Evolutionary conservation across 2,113 vertebrate genomes (phyloP), one percentile per base, ranked within the genome.

Genomic region (Bubo blakistoni): DNA sequence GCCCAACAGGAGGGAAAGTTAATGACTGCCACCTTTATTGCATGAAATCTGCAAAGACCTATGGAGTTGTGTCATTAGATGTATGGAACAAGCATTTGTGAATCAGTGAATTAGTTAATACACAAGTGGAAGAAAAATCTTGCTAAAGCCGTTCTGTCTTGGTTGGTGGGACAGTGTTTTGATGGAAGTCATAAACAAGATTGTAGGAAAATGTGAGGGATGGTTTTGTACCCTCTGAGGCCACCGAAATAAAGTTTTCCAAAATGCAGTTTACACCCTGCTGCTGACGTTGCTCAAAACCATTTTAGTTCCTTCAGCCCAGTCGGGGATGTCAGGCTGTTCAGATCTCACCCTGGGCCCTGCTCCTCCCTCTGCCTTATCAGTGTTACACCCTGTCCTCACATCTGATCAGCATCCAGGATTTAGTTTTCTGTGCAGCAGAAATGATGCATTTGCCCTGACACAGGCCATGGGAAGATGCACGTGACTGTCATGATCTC

Each of bases 381-480:
- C 63, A 40, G n/a, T 2, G 1, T 77, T 42, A 9, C 1, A 2
- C 19, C 34, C 0, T 10, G 17, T 27, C 52, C 70, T 69, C 2
- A 1, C 4, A 1, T 55, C 77, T 47, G 36, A 70, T 52, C 19
- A 1, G 10, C 54, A 58, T 26, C 72, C 74, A 86, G 71, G 49
- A 19, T 36, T 88, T 88, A 92, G 44, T 44, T 76, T 81, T 14
- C 55, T 49, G 34, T 5, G 2, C 3, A 4, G 58, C 66, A 94
- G 74, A 65, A 90, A 66, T 13, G 7, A 69, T 51, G n/a, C 55
- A 5, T 88, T 82, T 12, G 3, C 29, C 82, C 47, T 67, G 26
- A 44, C 21, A 27, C 0, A 0, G n/a, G 47, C 47, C 38, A n/a
- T 0, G 0, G 67, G 44, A 71, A 66, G 59, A 55, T 0, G 1